Percentiles rank a stretch among this genome's conserved stretches.
Conservation (phyloP, 2,888 invertebrate genomes). For the Drosophila greeni region DNA sequence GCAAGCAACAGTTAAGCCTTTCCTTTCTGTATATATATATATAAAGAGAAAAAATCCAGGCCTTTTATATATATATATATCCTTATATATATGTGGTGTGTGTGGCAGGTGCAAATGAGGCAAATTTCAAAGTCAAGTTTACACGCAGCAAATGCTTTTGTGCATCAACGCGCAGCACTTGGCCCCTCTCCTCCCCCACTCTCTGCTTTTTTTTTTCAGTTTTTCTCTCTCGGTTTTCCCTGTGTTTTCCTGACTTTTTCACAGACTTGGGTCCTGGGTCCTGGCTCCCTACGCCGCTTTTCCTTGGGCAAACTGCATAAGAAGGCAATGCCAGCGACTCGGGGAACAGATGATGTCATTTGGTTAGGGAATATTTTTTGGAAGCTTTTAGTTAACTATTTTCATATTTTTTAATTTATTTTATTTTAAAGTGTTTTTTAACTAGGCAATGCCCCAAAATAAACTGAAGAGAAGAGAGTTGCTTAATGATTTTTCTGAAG, state of each 20-base stretch:
- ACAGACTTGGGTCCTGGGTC: constrained; percentile 19
- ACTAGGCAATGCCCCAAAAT: background rate
- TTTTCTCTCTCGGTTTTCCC: background rate
- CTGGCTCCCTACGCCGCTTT: background rate
- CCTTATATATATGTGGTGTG: constrained; percentile 12
- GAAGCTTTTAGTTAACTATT: background rate
- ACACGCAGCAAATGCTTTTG: constrained; percentile 70
- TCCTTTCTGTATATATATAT: background rate
- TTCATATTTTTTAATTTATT: rapidly evolving
- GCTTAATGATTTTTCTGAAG: no score
- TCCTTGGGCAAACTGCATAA: constrained; percentile 18
- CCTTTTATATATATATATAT: constrained; percentile 3
- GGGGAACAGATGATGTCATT: constrained; percentile 7
- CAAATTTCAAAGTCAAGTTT: constrained; percentile 73
- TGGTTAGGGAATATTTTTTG: background rate
- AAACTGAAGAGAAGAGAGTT: background rate
- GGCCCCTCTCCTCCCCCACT: constrained; percentile 5
- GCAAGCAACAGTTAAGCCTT: constrained; percentile 58
- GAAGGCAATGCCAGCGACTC: constrained; percentile 7
- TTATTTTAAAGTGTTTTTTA: background rate
- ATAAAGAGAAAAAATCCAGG: constrained; percentile 9
- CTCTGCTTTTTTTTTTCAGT: background rate
- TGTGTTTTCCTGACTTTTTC: constrained; percentile 11
- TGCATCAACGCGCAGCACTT: constrained; percentile 48
- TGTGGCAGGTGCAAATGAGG: constrained; percentile 68